phyloP scores from a whole-genome alignment of 2,888 invertebrate species.

The Polydrusus pterygomalis region DNA sequence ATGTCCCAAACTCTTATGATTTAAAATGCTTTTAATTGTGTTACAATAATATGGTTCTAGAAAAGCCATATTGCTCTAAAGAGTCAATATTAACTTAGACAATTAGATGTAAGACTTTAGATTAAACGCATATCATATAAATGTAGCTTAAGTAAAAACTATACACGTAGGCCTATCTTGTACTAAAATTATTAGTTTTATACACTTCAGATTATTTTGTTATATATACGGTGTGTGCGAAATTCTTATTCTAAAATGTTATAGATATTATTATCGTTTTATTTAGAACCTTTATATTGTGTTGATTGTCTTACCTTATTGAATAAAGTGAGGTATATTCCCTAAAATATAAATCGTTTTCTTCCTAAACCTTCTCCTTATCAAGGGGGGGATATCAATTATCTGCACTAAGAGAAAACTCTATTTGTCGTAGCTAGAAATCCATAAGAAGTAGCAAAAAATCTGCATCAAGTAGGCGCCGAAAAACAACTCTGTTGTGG shows the following conservation, averaged over 20 bases:
- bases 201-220: slow-evolving; percentile 68
- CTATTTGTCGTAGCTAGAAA: no score
- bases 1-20: slow-evolving; percentile 54
- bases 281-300: slow-evolving; percentile 60
- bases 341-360: slow-evolving; percentile 52
- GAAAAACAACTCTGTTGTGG: no score
- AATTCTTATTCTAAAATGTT: slow-evolving; percentile 59
- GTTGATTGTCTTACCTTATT: slow-evolving; percentile 56
- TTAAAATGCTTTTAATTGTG: slow-evolving; percentile 61
- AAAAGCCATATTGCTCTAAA: slow-evolving; percentile 67
- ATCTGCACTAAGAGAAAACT: no score
- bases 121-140: slow-evolving; percentile 61
- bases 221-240: slow-evolving; percentile 63
- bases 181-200: slow-evolving; percentile 68
- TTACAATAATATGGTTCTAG: slow-evolving; percentile 63
- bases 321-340: slow-evolving; percentile 68
- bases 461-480: no score
- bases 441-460: no score
- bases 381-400: no score
- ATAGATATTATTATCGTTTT: slow-evolving; percentile 55
- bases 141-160: slow-evolving; percentile 65
- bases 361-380: background rate
- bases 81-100: slow-evolving; percentile 71
- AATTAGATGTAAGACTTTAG: slow-evolving; percentile 64
- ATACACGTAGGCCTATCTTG: slow-evolving; percentile 70